Base-by-base conservation (phyloP, 2,888 invertebrate species). In the Thereva unica region DNA sequence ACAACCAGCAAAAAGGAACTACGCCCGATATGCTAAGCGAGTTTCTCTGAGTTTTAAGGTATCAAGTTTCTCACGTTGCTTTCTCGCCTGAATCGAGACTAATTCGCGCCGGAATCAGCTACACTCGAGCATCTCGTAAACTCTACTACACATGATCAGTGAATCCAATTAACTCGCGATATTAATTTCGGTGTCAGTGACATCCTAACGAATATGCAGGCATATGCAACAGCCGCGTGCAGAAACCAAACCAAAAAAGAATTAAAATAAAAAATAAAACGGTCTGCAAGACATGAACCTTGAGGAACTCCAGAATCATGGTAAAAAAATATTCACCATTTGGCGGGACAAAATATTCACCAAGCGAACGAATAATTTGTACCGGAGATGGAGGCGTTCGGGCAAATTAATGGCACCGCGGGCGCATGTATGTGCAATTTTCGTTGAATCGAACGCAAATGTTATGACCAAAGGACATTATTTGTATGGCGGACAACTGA, bases 91-190 rank as follows among this genome's bases (percentile, higher is more conserved):
- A 23, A 23, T 23, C 23, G 23, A 2, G 23, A 23, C 23, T 23
- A 23, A 23, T 23, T 23, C 23, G 1, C 23, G 23, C 23, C 23
- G 2, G 23, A 23, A 23, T 50, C 61, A 6, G 9, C 40, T n/a
- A 8, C 8, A n/a, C 38, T 6, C 38, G 10, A n/a, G 34, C 35
- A 47, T 59, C 57, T 52, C 64, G 59, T 68, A 68, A 68, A 68
- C 59, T 65, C 40, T 54, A 65, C 38, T 68, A 40, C 65, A 23
- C 59, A 65, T 59, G 68, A 54, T 37, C 54, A 65, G 57, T 57
- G 49, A 37, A 65, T 64, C 68, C 68, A 68, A 65, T 68, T 68
- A 68, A 68, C 68, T 45, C 57, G 23, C 44, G 35, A 64, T 68
- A 65, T 68, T 68, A 68, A 54, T 64, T 56, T 44, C 42, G 38